Percentiles rank a stretch among this genome's conserved stretches.
phyloP scores from a whole-genome alignment of 2,888 invertebrate genomes.

The Ophion ventricosus region DNA sequence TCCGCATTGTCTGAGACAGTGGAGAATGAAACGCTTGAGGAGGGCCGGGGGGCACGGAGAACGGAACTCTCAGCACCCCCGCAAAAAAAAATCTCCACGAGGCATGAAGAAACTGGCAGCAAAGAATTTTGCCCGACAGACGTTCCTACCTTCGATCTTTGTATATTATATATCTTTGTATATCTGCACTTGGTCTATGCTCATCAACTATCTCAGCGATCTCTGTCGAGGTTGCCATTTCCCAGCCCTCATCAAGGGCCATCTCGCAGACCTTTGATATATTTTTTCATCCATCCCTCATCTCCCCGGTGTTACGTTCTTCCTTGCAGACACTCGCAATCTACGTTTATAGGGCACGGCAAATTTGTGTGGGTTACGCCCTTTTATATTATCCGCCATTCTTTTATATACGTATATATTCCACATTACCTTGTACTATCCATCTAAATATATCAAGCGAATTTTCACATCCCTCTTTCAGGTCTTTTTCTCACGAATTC shows the following conservation, averaged over 20 bases:
- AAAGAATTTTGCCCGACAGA: constrained; percentile 68
- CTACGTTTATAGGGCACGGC: neutral
- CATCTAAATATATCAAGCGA: neutral
- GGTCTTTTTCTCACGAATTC: constrained; percentile 25
- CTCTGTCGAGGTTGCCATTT: constrained; percentile 81
- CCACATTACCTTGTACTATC: too few relatives aligned
- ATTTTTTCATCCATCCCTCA: constrained; percentile 68
- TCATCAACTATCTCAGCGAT: constrained; percentile 79
- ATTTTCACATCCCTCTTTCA: constrained; percentile 9
- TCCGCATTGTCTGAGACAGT: constrained; percentile 51
- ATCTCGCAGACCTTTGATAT: constrained; percentile 78
- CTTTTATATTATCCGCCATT: neutral
- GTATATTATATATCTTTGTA: constrained; percentile 2
- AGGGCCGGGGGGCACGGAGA: neutral
- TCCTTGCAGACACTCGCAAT: neutral
- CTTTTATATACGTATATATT: neutral
- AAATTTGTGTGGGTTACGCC: constrained; percentile 3
- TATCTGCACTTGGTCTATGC: constrained; percentile 43
- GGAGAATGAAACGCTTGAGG: constrained; percentile 43
- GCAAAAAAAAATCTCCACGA: constrained; percentile 66
- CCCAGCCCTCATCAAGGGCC: constrained; percentile 75
- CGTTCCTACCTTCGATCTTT: constrained; percentile 24
- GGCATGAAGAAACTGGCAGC: constrained; percentile 56
- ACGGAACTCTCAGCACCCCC: constrained; percentile 46
- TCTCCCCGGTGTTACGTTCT: neutral